Evolutionary conservation across 2,113 vertebrate species (phyloP).

Genomic region (Syngnathus typhle): DNA sequence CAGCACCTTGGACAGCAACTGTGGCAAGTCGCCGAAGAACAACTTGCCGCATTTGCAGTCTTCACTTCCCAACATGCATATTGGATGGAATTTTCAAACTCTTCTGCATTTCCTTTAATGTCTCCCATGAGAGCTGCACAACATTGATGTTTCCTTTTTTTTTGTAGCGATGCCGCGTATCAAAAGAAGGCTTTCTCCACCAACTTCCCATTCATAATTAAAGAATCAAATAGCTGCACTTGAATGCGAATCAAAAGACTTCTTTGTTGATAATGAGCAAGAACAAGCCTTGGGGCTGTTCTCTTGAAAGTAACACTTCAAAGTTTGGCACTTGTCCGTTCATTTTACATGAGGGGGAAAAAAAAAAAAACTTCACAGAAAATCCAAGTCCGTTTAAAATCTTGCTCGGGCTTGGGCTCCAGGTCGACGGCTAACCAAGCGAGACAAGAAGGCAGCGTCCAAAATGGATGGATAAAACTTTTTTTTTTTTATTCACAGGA

Average conservation of each 20-base stretch:
- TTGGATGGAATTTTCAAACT: no score
- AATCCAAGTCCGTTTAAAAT: conserved; percentile 15
- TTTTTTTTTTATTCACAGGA: conserved; percentile 3
- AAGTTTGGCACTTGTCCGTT: conserved; percentile 40
- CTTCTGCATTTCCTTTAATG: no score
- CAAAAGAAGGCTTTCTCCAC: conserved; percentile 17
- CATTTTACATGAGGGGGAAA: conserved; percentile 28
- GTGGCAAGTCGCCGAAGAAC: no score
- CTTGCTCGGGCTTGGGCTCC: conserved; percentile 1
- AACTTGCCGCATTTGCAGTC: no score
- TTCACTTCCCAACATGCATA: no score
- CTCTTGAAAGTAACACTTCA: conserved; percentile 48
- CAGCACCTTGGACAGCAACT: no score
- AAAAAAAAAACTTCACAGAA: conserved; percentile 23
- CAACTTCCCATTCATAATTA: conserved; percentile 13
- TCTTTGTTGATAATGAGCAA: conserved; percentile 55
- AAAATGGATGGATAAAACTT: neutral
- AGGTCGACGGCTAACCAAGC: no score
- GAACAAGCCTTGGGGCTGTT: conserved; percentile 38
- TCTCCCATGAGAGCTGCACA: no score
- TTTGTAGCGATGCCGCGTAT: conserved; percentile 21
- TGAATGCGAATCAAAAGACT: conserved; percentile 43
- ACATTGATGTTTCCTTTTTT: neutral
- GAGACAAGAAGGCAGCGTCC: no score
- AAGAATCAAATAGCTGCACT: conserved; percentile 4